Evolutionary conservation across 1,140 invertebrate species (phyloP), one percentile per base, ranked within the genome.

Genomic region (Arion vulgaris): DNA sequence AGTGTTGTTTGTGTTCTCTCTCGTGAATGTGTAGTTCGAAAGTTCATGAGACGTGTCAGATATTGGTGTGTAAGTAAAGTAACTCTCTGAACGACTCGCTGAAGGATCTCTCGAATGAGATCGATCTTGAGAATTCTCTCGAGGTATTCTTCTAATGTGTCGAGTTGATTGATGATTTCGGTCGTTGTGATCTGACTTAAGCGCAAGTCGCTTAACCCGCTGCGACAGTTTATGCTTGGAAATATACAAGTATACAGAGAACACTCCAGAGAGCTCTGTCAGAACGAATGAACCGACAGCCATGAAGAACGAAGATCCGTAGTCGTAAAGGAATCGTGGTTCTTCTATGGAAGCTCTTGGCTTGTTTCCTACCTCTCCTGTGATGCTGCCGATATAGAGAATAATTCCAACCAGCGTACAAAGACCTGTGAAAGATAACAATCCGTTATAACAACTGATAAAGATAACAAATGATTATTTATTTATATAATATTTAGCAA

Each of bases 211-310:
- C 83, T 91, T 91, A 86, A 91, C 91, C 73, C 88, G 80, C 85
- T 91, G 89, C 51, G 88, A 87, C 62, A 91, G 87, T 88, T 91
- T 91, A 82, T 92, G 88, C 38, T 89, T 88, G 38, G 90, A 91
- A 81, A 92, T 92, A 84, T 91, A 92, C 38, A 92, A 83, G 83
- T 92, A 92, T 34, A 92, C 91, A 62, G 91, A 91, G 79, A 92
- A 90, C 9, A 92, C 91, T n/a, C 91, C 91, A 17, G 90, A 90
- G 69, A 91, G 83, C 85, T 92, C 91, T 19, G 90, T 91, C 66
- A 90, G 86, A 71, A 89, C 87, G 84, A 92, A 92, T 28, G 91
- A 92, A 23, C 88, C 87, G 0, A 92, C 88, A 13, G 91, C 90
- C 90, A 92, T 90, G 85, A 91, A 90, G 85, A 92, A 92, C 0